Evolutionary conservation across 2,888 invertebrate species (phyloP).

Genomic region (Leptinotarsa haldemani): DNA sequence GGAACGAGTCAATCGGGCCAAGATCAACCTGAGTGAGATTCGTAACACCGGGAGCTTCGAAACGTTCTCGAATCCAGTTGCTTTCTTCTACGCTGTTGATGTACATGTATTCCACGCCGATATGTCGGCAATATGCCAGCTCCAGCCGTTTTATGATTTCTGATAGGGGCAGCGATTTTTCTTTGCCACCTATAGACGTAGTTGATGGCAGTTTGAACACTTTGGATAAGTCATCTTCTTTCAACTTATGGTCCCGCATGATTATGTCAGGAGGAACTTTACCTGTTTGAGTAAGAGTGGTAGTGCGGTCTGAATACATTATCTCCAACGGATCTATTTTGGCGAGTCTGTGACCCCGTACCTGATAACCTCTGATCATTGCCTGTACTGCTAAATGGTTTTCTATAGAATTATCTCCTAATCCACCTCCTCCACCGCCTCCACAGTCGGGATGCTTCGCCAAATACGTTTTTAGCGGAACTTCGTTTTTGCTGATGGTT

Average conservation of each 20-base stretch:
- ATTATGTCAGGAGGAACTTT: slow-evolving; percentile 56
- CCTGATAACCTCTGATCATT: slow-evolving; percentile 99
- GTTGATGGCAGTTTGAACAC: slow-evolving; percentile 95
- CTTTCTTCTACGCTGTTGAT: slow-evolving; percentile 98
- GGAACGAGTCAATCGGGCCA: slow-evolving; percentile 94
- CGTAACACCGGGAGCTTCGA: slow-evolving; percentile 92
- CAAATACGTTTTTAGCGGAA: background rate
- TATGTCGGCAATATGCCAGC: slow-evolving; percentile 94
- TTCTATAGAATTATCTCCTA: slow-evolving; percentile 80
- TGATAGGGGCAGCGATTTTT: slow-evolving; percentile 87
- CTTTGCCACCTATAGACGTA: slow-evolving; percentile 95
- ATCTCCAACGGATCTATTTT: slow-evolving; percentile 89
- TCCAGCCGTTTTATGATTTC: slow-evolving; percentile 94
- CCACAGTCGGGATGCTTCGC: background rate
- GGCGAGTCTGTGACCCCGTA: slow-evolving; percentile 93
- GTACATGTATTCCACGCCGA: slow-evolving; percentile 99
- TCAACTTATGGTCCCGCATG: slow-evolving; percentile 66
- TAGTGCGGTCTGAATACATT: slow-evolving; percentile 17
- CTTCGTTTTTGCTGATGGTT: slow-evolving; percentile 75
- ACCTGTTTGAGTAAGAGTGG: background rate
- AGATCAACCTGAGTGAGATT: slow-evolving; percentile 85
- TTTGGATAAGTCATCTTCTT: slow-evolving; percentile 95
- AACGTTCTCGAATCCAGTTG: slow-evolving; percentile 96
- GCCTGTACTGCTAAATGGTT: slow-evolving; percentile 98
- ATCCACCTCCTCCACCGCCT: background rate